Evolutionary conservation across 35 echinoderm and acorn worm species (phyloP).

Genomic region (Holothuria glaberrima): DNA sequence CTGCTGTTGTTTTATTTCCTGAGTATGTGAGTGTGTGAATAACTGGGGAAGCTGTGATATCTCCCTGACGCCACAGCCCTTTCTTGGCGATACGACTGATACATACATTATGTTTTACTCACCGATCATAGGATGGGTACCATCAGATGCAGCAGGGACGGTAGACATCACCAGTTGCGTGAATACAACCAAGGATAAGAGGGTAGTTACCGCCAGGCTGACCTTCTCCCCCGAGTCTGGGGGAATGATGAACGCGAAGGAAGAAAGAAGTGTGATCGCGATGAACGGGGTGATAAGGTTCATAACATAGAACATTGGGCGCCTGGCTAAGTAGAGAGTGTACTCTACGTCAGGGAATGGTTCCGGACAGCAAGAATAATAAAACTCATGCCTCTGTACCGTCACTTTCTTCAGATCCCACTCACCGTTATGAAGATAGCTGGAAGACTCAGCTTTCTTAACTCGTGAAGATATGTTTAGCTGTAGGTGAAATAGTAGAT

Average conservation of each 20-base stretch:
- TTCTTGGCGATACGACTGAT: no score
- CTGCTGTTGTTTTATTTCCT: no score
- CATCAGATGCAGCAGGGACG: constrained; percentile 88
- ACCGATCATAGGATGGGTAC: constrained; percentile 88
- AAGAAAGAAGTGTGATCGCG: constrained; percentile 72
- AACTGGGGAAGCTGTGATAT: no score
- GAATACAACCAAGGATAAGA: constrained; percentile 92
- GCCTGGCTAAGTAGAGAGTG: constrained; percentile 62
- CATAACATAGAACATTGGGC: constrained; percentile 82
- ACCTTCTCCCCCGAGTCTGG: constrained; percentile 95
- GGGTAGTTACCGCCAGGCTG: constrained; percentile 76
- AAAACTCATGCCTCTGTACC: constrained; percentile 22
- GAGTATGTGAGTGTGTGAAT: no score
- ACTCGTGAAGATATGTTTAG: constrained; percentile 37
- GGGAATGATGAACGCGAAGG: constrained; percentile 82
- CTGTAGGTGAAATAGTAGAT: background rate
- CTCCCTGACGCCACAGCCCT: no score
- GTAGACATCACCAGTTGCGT: constrained; percentile 82
- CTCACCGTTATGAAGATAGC: constrained; percentile 75
- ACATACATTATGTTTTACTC: no score
- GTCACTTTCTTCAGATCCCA: constrained; percentile 78
- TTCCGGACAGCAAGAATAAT: constrained; percentile 72
- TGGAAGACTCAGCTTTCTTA: constrained; percentile 39
- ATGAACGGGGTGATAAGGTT: constrained; percentile 90
- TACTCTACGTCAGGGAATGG: constrained; percentile 76